phyloP scores from a whole-genome alignment of 1,140 invertebrate species.

The Druon quercuslanigerum region DNA sequence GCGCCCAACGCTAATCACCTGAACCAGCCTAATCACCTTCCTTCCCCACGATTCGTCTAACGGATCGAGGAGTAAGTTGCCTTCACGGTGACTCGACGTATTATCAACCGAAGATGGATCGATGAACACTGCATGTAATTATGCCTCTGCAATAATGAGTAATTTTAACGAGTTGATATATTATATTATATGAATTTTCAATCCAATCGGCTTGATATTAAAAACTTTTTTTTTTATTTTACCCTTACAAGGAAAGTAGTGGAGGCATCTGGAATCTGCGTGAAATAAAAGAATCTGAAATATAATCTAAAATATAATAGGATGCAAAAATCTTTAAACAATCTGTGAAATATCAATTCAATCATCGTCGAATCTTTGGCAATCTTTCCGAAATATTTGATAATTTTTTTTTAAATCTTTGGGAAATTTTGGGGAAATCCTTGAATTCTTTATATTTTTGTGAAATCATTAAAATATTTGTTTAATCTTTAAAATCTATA shows the following conservation, averaged over 20 bases:
- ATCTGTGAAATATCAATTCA: no score
- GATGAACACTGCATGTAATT: constrained; percentile 43
- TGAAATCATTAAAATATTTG: no score
- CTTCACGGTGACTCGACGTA: constrained; percentile 40
- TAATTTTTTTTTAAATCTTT: no score
- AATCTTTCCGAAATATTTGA: no score
- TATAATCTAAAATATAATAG: no score
- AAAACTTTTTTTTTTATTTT: no score
- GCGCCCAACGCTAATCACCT: constrained; percentile 56
- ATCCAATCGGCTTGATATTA: neutral
- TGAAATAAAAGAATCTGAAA: no score
- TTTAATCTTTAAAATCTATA: no score
- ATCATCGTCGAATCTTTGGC: no score
- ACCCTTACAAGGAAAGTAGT: neutral
- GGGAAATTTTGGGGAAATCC: no score
- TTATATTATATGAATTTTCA: constrained; percentile 27
- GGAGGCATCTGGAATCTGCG: neutral
- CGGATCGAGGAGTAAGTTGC: neutral
- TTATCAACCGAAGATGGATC: constrained; percentile 49
- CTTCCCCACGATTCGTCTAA: constrained; percentile 37
- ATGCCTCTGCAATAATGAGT: constrained; percentile 32
- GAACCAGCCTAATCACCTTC: constrained; percentile 53
- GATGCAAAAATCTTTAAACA: no score
- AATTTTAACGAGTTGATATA: constrained; percentile 29
- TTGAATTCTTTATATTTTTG: no score